Base-by-base conservation (phyloP, 2,888 invertebrate genomes). In the Dorcus parallelipipedus region DNA sequence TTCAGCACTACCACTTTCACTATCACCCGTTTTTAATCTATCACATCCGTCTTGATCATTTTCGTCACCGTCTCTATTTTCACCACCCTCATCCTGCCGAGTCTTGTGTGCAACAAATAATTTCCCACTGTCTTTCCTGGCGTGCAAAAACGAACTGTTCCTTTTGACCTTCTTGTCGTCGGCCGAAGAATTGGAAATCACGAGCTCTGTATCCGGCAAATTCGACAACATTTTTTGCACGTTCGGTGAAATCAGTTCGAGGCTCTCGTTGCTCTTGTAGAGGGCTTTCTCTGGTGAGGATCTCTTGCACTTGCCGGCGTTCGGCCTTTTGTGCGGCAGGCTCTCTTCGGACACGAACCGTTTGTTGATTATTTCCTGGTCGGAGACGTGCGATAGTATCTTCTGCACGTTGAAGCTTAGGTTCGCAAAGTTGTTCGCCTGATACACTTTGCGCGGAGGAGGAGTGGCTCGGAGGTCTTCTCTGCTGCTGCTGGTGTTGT, bases 401-500 rank as follows among this genome's bases (percentile, higher is more conserved):
- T 85, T 78, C 72, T 84, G 85, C 3, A 86, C 85, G 68, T 83
- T 84, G 3, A 85, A 84, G 14, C 85, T 85, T 9, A 85, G 77
- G 69, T 82, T 82, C 55, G 82, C 81, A 69, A 85, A 84, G 48
- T 76, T 76, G 60, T 80, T 73, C 4, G 69, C 69, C 64, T 77
- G 77, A 51, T 70, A 80, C 71, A 68, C 67, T 41, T 73, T 72
- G 62, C 71, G 74, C 2, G 74, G 72, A 89, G 89, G 81, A 94
- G 94, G 78, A 93, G 26, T 33, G 26, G 93, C 79, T 93, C 89
- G 64, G 90, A 62, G 56, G 62, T 63, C 67, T 60, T 65, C 61
- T 57, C 45, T 54, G 54, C 59, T 61, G 60, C 45, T 59, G 62
- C 64, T 65, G 63, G 23, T 65, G 51, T 51, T 42, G 40, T 26